phyloP scores from a whole-genome alignment of 1,140 invertebrate species.

The Drosophila tsacasi region DNA sequence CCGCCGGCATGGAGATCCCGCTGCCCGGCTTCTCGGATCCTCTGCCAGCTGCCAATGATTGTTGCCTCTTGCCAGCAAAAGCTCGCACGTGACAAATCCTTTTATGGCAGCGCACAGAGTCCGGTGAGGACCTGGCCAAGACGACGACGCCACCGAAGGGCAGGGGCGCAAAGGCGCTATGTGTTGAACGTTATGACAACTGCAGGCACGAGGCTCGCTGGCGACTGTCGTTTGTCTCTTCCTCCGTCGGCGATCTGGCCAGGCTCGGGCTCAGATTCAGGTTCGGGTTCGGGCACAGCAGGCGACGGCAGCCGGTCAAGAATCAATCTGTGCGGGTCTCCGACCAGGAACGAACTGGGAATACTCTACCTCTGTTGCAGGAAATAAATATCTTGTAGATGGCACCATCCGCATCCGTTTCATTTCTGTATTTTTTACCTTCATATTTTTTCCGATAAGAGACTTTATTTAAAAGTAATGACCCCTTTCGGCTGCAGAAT shows the following conservation, averaged over 20 bases:
- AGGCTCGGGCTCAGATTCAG: conserved; percentile 16
- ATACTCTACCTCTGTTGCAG: conserved; percentile 20
- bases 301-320: conserved; percentile 55
- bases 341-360: neutral
- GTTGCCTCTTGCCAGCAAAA: conserved; percentile 83
- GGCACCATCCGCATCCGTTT: no score
- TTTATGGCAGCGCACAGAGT: conserved; percentile 77
- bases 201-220: conserved; percentile 73
- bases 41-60: conserved; percentile 64
- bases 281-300: conserved; percentile 51
- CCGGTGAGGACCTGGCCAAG: conserved; percentile 8
- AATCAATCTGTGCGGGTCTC: conserved; percentile 37
- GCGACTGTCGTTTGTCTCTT: conserved; percentile 44
- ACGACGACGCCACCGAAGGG: conserved; percentile 46
- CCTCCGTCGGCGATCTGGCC: conserved; percentile 42
- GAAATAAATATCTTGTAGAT: neutral
- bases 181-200: conserved; percentile 83
- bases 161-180: conserved; percentile 36
- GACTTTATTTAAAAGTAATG: neutral
- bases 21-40: conserved; percentile 1
- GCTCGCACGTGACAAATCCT: conserved; percentile 85
- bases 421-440: neutral
- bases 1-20: conserved; percentile 8
- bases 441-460: neutral
- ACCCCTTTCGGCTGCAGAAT: neutral